These are phyloP conservation scores for Eupithecia subumbrata DNA, from an alignment of 2,888 invertebrate genomes.

Conservation along the genomic window DNA sequence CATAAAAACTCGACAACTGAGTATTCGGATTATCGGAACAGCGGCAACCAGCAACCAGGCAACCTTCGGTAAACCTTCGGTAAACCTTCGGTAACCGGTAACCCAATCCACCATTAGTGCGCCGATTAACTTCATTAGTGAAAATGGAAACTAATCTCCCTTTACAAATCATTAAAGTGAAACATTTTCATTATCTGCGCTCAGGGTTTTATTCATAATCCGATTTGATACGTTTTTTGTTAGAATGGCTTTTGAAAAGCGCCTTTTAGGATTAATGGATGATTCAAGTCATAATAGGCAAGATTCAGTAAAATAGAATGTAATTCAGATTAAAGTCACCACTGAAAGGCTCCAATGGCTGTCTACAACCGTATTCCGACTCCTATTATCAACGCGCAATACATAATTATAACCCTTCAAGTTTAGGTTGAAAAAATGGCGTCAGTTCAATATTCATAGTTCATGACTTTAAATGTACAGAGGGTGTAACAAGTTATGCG, in stretches of 20 bases:
- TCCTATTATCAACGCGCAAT: no score
- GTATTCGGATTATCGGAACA: background rate
- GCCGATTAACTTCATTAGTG: constrained; percentile 62
- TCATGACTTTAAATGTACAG: no score
- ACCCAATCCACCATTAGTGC: constrained; percentile 58
- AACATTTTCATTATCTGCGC: constrained; percentile 6
- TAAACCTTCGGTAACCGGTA: constrained; percentile 25
- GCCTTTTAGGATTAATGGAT: background rate
- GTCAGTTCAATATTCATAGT: no score
- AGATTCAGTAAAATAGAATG: no score
- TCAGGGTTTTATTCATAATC: background rate
- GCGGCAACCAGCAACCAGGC: background rate
- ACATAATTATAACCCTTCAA: no score
- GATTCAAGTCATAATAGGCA: no score
- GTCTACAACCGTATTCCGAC: no score
- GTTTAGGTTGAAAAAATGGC: no score
- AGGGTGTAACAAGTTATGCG: no score
- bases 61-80: background rate
- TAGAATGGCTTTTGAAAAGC: background rate
- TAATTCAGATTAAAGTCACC: no score
- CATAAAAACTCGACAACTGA: background rate
- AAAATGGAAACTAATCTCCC: constrained; percentile 58
- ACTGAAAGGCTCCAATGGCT: no score
- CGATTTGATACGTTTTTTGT: background rate
- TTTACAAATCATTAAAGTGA: constrained; percentile 55